Evolutionary conservation across 2,113 vertebrate species (phyloP).

Genomic region (Euleptes europaea): DNA sequence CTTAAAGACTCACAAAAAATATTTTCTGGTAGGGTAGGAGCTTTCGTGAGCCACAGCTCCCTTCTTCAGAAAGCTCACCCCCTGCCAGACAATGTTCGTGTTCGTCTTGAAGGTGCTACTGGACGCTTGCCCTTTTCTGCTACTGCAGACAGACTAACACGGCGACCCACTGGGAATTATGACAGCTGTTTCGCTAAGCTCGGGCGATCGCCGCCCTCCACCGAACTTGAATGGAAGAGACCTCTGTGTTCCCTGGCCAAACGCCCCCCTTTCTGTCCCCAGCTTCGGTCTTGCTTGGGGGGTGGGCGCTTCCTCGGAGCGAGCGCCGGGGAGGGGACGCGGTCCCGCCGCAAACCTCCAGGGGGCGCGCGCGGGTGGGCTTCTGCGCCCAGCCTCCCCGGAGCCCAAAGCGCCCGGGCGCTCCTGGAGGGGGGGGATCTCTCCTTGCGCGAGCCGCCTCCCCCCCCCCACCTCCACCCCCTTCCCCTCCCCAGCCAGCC

Average conservation of each 20-base stretch:
- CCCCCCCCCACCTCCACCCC: slow-evolving; percentile 31
- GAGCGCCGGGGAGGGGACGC: neutral
- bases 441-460: slow-evolving; percentile 26
- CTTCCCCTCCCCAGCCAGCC: neutral
- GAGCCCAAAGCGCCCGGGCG: slow-evolving; percentile 46
- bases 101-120: too few species aligned
- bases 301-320: neutral
- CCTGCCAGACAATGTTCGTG: too few species aligned
- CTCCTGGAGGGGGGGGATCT: slow-evolving; percentile 52
- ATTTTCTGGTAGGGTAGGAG: too few species aligned
- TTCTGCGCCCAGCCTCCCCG: slow-evolving; percentile 17
- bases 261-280: too few species aligned
- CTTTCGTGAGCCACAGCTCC: too few species aligned
- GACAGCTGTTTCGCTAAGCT: neutral
- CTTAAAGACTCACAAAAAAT: too few species aligned
- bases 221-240: neutral
- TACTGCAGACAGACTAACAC: too few species aligned
- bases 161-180: too few species aligned
- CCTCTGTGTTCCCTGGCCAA: neutral
- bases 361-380: slow-evolving; percentile 65
- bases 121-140: too few species aligned
- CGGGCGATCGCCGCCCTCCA: neutral
- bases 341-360: slow-evolving; percentile 32
- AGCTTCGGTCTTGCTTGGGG: too few species aligned
- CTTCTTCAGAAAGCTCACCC: too few species aligned